phyloP scores from a whole-genome alignment of 2,797 vertebrate genomes.

The Leptoclinus maculatus region DNA sequence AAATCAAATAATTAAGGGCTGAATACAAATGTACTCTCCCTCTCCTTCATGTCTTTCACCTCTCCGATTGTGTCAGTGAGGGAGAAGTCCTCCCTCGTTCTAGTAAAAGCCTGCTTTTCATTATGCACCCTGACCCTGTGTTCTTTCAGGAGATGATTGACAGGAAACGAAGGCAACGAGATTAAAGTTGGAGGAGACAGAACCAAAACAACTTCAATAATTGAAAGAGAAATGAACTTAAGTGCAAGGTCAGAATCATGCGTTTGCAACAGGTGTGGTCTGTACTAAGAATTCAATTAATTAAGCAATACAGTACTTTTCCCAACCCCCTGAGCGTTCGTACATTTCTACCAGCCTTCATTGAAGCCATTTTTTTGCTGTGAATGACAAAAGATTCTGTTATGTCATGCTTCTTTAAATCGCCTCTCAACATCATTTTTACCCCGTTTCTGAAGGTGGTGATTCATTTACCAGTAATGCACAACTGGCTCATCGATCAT shows the following conservation, averaged over 20 bases:
- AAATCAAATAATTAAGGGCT: slow-evolving; percentile 70
- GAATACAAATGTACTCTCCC: slow-evolving; percentile 65
- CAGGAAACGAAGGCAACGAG: slow-evolving; percentile 5
- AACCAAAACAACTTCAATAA: slow-evolving; percentile 39
- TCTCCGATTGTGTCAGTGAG: slow-evolving; percentile 38
- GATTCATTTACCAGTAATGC: slow-evolving; percentile 55
- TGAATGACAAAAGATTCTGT: slow-evolving; percentile 16
- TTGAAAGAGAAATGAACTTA: slow-evolving; percentile 20
- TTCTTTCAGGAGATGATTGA: slow-evolving; percentile 33
- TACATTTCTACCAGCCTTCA: slow-evolving; percentile 2
- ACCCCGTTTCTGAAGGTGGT: slow-evolving; percentile 15
- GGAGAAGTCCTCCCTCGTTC: slow-evolving; percentile 40
- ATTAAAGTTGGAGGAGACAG: neutral
- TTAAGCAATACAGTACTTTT: neutral
- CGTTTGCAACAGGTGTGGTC: slow-evolving; percentile 30
- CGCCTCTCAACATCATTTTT: slow-evolving; percentile 24
- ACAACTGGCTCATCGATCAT: slow-evolving; percentile 48
- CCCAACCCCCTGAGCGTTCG: neutral
- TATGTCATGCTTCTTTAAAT: slow-evolving; percentile 32
- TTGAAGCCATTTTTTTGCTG: slow-evolving; percentile 5
- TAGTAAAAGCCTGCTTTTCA: slow-evolving; percentile 34
- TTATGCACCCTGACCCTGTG: slow-evolving; percentile 26
- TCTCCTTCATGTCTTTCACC: slow-evolving; percentile 42
- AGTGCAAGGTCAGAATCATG: slow-evolving; percentile 20
- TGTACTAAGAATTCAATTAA: slow-evolving; percentile 3